Conservation (phyloP, 2,113 vertebrate species). For the Microcebus tavaratra region DNA sequence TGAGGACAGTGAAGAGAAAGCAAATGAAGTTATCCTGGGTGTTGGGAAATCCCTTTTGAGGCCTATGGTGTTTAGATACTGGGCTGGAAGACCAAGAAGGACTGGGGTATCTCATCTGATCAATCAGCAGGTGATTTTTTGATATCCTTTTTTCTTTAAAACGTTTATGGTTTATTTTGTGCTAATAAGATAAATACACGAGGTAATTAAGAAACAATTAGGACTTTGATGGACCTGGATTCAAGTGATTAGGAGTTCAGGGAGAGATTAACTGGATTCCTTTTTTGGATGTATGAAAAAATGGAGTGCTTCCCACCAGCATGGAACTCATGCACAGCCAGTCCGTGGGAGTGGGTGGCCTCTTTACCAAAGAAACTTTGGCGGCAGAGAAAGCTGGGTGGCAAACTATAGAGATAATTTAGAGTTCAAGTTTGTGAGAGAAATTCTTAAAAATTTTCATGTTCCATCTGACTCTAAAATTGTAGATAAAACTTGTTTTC, state of each 20-base stretch:
- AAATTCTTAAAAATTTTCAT: neutral
- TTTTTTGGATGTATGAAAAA: constrained; percentile 6
- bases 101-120: neutral
- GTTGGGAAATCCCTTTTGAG: neutral
- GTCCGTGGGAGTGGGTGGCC: no score
- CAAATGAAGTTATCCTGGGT: neutral
- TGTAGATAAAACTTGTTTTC: neutral
- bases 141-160: neutral
- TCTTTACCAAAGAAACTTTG: neutral
- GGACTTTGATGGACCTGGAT: neutral
- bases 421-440: neutral
- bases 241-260: neutral
- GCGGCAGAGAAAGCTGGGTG: neutral
- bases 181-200: neutral
- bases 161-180: constrained; percentile 6
- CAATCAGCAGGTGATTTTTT: neutral
- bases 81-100: neutral
- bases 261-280: neutral
- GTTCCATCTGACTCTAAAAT: neutral
- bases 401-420: neutral
- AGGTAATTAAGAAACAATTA: neutral
- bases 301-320: fast-evolving
- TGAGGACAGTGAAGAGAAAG: neutral
- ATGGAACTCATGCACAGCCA: neutral
- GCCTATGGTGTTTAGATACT: neutral